Evolutionary conservation across 2,113 vertebrate genomes (phyloP), one percentile per base, ranked within the genome.

Genomic region (Burhinus bistriatus): DNA sequence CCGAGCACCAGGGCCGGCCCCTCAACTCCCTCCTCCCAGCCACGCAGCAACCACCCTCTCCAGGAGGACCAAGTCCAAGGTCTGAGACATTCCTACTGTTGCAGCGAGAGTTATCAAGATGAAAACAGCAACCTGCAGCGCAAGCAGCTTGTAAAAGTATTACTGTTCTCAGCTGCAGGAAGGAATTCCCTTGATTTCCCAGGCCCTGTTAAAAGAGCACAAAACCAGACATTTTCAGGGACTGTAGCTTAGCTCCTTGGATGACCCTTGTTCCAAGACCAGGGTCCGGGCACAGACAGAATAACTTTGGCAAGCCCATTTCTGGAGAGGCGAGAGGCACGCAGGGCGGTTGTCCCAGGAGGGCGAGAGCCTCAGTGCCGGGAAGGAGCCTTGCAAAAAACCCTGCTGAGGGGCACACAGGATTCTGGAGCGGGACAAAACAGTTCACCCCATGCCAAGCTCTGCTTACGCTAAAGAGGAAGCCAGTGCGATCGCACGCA

Each of bases 321-420:
- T 40, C 57, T 8, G 36, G 30, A 62, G 22, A 61, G 57, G 20
- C 9, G 1, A 59, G 47, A 13, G 57, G 52, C 47, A n/a, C 1
- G 0, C 30, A 30, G 38, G 7, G 23, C 2, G 0, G 21, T 34
- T 38, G 17, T 45, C 36, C 81, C 9, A 0, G 54, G 18, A 64
- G 9, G 44, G 9, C 3, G 4, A 57, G 23, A 84, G 45, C 73
- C 23, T 13, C 78, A 17, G 29, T 2, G 38, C 44, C 6, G 2
- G 30, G 51, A 69, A n/a, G 1, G 3, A 57, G 23, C 64, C 54
- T 70, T 17, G 32, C 19, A 61, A 58, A 62, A 44, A 25, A 26
- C 7, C 47, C 36, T 27, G 42, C 21, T 0, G 0, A 78, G n/a
- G 17, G 2, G n/a, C 44, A 30, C 7, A 3, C 12, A 12, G 70